Evolutionary conservation across 2,113 vertebrate species (phyloP), one percentile per base, ranked within the genome.

Genomic region (Megaptera novaeangliae): DNA sequence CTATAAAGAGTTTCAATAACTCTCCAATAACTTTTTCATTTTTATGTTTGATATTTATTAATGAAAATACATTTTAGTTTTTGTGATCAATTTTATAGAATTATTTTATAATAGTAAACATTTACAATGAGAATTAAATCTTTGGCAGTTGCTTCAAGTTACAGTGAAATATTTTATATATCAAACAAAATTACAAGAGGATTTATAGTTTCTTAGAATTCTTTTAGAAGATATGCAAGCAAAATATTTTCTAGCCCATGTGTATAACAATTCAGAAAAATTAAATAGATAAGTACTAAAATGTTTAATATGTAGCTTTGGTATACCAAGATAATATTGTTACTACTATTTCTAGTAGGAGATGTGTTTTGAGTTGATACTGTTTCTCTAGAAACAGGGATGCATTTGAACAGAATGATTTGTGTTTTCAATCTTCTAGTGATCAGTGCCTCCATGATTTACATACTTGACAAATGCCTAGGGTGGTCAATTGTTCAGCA

Each of bases 181-280:
- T 74, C 49, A 94, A 87, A 74, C 39, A 49, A 96, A 96, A 92
- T 46, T 75, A 10, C 46, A 72, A 87, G 6, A 72, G 11, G 52
- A 57, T 74, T 92, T 14, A 52, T 52, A 90, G 13, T 6, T 94
- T 88, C 83, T 49, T 21, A 96, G 90, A 92, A 89, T 85, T 92
- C 13, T 89, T 80, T 95, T 80, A 82, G 21, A 91, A 92, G 29
- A 14, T 36, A 57, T 18, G 8, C 36, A 52, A 83, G 44, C 2
- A 95, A 94, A 87, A 90, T 52, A 75, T n/a, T 68, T 87, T 68
- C 8, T 68, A 81, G 18, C 20, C 39, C 4, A 20, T 85, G 14
- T 83, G n/a, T 81, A 29, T 87, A 89, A 80, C 44, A n/a, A 91
- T 61, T 92, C 21, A 95, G 59, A 96, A 20, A 75, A 82, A 86